Evolutionary conservation across 2,113 vertebrate genomes (phyloP).

Genomic region (Heloderma charlesbogerti): DNA sequence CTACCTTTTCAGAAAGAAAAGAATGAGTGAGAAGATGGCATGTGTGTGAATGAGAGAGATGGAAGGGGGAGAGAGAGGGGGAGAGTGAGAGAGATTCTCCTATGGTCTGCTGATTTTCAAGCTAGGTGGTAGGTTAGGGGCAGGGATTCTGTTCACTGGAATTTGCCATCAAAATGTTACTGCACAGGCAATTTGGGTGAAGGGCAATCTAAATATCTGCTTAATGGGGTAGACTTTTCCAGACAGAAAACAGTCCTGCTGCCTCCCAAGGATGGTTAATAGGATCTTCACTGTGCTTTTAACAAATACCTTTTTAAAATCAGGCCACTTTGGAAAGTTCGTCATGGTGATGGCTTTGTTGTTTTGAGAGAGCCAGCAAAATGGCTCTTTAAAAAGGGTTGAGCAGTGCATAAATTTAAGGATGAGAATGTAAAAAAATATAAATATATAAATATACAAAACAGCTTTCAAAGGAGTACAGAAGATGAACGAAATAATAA

Average conservation of each 20-base stretch:
- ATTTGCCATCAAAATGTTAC: not conserved
- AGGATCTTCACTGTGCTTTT: not conserved
- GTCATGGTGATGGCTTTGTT: not conserved
- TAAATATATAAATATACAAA: no score
- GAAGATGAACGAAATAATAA: not conserved
- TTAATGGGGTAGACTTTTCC: not conserved
- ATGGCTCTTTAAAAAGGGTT: not conserved
- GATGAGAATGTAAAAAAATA: no score
- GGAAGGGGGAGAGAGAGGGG: no score
- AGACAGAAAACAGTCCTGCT: not conserved
- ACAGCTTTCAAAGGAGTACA: no score
- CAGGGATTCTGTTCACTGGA: no score
- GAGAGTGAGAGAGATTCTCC: not conserved
- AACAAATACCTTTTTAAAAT: not conserved
- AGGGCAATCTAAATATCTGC: not conserved
- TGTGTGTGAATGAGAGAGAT: no score
- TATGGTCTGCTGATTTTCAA: not conserved
- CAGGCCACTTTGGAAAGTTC: not conserved
- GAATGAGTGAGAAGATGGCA: no score
- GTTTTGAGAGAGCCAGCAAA: not conserved
- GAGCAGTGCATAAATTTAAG: not conserved
- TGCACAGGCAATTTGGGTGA: not conserved
- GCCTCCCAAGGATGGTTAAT: not conserved
- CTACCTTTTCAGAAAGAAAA: no score
- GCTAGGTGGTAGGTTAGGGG: no score